Evolutionary conservation across 2,888 invertebrate genomes (phyloP), one percentile per base, ranked within the genome.

Genomic region (Eurytoma californica): DNA sequence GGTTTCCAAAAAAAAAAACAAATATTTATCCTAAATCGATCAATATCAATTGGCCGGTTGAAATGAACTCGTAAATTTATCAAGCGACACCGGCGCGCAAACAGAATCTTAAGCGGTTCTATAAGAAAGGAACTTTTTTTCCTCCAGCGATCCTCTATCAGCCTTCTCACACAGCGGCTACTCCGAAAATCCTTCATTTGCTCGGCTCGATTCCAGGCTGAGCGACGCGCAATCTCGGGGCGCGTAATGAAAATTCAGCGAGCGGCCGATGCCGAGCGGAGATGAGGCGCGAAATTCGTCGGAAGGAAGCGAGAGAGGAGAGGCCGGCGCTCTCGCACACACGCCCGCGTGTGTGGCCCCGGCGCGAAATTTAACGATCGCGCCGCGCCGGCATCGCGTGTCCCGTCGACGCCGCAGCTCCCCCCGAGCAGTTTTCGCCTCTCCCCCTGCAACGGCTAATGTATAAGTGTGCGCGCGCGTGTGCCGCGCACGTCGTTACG

Each of bases 311-410:
- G 47, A 63, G 63, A 53, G 39, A 65, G 63, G 68, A 68, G 30
- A 28, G 39, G 4, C n/a, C 18, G 30, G 30, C 39, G 47, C 4
- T 18, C 18, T 28, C 18, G 55, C 78, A 57, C 57, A 51, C 67
- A 72, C 78, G 61, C 78, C 72, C 55, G 72, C 77, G 77, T 72
- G 77, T 30, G 51, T 69, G 68, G 7, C 18, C 12, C 20, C 20
- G 13, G 9, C 20, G 14, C n/a, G 7, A 61, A 28, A 28, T 16
- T 30, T 14, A 30, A 60, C 28, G 16, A 14, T n/a, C 24, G 24
- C 24, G 24, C 20, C 30, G 30, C 30, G 39, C 39, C 39, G 39
- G 39, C 39, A 39, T 39, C 39, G 39, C 39, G 39, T 39, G 39
- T 39, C 39, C 7, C 39, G 39, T 39, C 39, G 39, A 39, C 39